Base-by-base conservation (phyloP, 2,113 vertebrate species). In the Chlorodrepanis virens region DNA sequence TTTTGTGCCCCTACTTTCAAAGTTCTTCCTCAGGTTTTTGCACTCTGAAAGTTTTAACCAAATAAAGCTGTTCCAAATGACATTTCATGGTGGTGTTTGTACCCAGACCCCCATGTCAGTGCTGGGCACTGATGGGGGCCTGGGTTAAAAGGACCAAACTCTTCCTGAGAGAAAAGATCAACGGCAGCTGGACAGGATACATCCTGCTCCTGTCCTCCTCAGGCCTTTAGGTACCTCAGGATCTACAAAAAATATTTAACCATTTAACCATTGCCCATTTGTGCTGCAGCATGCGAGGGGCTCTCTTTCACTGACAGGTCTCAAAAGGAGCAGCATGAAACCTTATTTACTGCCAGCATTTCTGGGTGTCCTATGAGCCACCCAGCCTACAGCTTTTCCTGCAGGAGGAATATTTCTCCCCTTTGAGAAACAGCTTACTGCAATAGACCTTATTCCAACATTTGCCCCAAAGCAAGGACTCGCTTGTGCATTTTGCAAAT, bases 261-360 rank as follows among this genome's bases (percentile, higher is more conserved):
- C 20, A 53, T 35, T 35, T 35, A 53, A 76, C 33, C 67, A 60
- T 6, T 6, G 2, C 35, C 42, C 9, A 9, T 28, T 63, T 0
- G 0, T 18, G 71, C 57, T 67, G 52, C 3, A 7, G 39, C 35
- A 20, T 5, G 29, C 0, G 0, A 20, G 28, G 47, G 42, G 33
- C 39, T 35, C 45, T 31, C 37, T 61, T 78, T n/a, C 65, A 37
- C 24, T 20, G 29, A 16, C 0, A 0, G 1, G 3, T 53, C 89
- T 60, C 86, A 65, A 91, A 91, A 80, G 47, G 28, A 56, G 37
- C 59, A 79, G 10, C 3, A 35, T 8, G 50, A 96, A 72, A 54
- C 42, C 31, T 83, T 80, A 95, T 65, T 63, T 74, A 59, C 14
- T 82, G 83, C 52, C 42, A 84, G 17, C 11, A 15, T 56, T 92